Evolutionary conservation across 1,140 invertebrate genomes (phyloP).

Genomic region (Polyergus mexicanus): DNA sequence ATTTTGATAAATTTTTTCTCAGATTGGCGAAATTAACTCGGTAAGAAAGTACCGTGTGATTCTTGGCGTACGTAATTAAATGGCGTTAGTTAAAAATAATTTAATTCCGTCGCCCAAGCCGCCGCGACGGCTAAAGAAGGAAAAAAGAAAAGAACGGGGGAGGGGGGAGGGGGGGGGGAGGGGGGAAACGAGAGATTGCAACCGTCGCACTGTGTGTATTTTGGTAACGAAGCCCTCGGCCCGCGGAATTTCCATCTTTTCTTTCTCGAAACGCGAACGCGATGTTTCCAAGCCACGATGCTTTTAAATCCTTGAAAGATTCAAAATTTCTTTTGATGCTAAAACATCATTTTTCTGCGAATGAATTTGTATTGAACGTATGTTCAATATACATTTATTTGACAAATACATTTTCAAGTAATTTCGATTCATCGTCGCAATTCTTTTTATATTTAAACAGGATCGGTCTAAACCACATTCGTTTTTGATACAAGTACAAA

Average conservation of each 20-base stretch:
- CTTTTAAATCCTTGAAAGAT: constrained; percentile 18
- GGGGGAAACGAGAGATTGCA: constrained; percentile 61
- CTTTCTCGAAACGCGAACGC: constrained; percentile 35
- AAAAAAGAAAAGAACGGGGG: constrained; percentile 45
- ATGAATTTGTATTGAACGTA: not conserved
- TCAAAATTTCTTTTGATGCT: constrained; percentile 8
- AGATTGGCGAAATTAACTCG: constrained; percentile 2
- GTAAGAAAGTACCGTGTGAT: not conserved
- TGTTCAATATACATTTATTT: constrained; percentile 2
- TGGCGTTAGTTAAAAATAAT: constrained; percentile 68
- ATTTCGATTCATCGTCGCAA: not conserved
- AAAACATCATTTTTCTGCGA: not conserved
- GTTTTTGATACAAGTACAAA: not conserved
- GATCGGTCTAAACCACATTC: too few species aligned
- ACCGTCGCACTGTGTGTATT: constrained; percentile 61
- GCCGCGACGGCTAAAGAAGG: constrained; percentile 44
- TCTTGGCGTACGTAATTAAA: constrained; percentile 26
- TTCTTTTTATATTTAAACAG: not conserved
- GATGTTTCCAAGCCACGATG: constrained; percentile 14
- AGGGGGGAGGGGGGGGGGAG: too few species aligned
- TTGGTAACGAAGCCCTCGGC: constrained; percentile 69
- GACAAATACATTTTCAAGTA: not conserved
- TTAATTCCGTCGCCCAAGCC: constrained; percentile 63
- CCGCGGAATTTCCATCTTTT: constrained; percentile 69
- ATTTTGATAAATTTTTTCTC: not conserved